Evolutionary conservation across 2,797 vertebrate species (phyloP), one percentile per base, ranked within the genome.

Genomic region (Sebastes miniatus): DNA sequence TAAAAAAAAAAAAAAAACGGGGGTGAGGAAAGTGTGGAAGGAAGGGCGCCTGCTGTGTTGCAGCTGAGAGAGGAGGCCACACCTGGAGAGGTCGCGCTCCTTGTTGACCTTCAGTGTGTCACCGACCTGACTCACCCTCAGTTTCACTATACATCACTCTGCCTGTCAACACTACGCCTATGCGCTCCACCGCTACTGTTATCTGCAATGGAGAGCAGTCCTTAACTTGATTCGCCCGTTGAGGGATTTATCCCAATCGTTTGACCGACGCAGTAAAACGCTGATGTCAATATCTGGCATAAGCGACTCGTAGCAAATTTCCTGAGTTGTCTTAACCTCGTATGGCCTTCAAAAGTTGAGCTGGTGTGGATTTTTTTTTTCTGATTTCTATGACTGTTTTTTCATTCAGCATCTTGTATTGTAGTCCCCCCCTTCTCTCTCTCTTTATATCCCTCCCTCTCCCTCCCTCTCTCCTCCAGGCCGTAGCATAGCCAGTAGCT

Each of bases 401-500:
- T 84, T 83, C 66, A 86, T 79, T 90, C 73, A 87, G 69, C 59
- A 69, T 85, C 63, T 84, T 88, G 80, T 68, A 87, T 86, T 86
- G 57, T 79, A 79, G 67, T 65, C 27, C 4, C 63, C 5, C 73
- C 11, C 65, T 4, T 20, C 62, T n/a, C 68, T 61, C 68, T 43
- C 47, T 56, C 79, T n/a, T 39, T 56, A 62, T 31, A 36, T 25
- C 36, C 31, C 61, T 65, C 36, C 56, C 80, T 79, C 71, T 69
- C 89, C 63, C 83, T 81, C 83, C 79, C 83, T 83, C 88, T 84
- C 83, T 92, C 89, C 93, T 94, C 76, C 88, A 91, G 91, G 93
- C 95, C 83, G 77, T 89, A 92, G 94, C 88, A 88, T 89, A 93
- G 93, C 88, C 84, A 84, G 90, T 83, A 87, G 93, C 95, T 95